These are phyloP conservation scores for Gnathonemus longibarbis DNA, from an alignment of 2,113 vertebrate genomes.

Conservation along the genomic window DNA sequence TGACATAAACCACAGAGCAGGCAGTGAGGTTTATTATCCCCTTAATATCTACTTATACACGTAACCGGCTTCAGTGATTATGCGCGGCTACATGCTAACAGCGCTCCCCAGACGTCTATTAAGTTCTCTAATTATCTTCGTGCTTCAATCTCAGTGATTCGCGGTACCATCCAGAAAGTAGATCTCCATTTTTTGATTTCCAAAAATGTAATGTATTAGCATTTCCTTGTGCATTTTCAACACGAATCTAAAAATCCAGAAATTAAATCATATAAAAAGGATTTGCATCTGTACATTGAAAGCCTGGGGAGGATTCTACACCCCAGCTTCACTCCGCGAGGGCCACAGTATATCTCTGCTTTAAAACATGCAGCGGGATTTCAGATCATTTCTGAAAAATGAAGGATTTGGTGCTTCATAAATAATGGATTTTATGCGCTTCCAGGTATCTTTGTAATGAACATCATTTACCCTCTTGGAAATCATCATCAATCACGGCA, in stretches of 20 bases:
- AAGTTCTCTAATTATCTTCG: background rate
- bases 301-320: background rate
- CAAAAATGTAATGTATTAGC: background rate
- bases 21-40: background rate
- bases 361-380: background rate
- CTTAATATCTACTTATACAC: background rate
- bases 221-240: background rate
- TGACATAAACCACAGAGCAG: background rate
- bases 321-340: background rate
- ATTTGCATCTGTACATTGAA: background rate
- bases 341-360: background rate
- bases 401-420: slow-evolving; percentile 3
- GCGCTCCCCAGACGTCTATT: background rate
- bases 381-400: slow-evolving; percentile 1
- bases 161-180: background rate
- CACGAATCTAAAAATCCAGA: background rate
- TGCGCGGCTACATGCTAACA: background rate
- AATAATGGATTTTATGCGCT: slow-evolving; percentile 8
- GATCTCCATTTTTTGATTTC: background rate
- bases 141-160: background rate
- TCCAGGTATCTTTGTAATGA: slow-evolving; percentile 11
- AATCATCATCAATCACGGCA: slow-evolving; percentile 6
- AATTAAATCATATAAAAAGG: background rate
- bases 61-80: background rate
- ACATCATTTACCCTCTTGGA: slow-evolving; percentile 4